A percentile compares a stretch with the other conserved stretches of the same genome.
These are phyloP conservation scores for Mayetiola destructor DNA, from an alignment of 2,888 invertebrate species.

Conservation along the genomic window DNA sequence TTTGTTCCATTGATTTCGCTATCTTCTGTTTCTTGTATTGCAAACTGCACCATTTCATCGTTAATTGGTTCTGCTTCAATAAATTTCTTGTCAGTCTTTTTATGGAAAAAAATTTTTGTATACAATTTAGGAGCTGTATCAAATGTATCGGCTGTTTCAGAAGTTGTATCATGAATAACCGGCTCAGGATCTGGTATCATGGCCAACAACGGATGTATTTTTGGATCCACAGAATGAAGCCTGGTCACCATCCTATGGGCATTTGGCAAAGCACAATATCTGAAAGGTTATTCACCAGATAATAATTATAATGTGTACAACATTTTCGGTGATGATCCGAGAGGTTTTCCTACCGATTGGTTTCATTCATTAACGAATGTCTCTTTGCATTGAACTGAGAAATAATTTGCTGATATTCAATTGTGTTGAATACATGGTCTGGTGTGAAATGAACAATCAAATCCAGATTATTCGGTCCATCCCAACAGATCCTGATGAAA, in stretches of 20 bases:
- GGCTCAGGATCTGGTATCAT: not conserved
- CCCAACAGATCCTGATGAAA: too few species aligned
- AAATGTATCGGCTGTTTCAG: not conserved
- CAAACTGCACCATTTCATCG: not conserved
- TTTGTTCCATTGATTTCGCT: not conserved
- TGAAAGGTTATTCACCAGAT: not conserved
- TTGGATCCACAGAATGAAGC: not conserved
- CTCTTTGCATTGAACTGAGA: not conserved
- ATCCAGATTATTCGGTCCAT: not conserved
- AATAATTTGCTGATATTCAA: not conserved
- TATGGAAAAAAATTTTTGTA: not conserved
- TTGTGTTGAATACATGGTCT: not conserved
- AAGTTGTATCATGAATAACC: not conserved
- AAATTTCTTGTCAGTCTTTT: not conserved
- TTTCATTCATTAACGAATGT: not conserved
- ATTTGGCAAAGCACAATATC: not conserved
- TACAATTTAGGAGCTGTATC: not conserved
- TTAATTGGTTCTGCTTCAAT: not conserved
- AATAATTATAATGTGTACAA: not conserved
- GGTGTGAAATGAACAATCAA: slow-evolving; percentile 5
- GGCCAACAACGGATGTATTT: not conserved
- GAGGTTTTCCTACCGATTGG: not conserved
- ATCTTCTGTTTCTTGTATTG: not conserved
- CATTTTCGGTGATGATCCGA: not conserved
- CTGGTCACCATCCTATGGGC: not conserved